These are phyloP conservation scores for Glaucomys volans DNA, from an alignment of 2,113 vertebrate genomes.

Conservation along the genomic window DNA sequence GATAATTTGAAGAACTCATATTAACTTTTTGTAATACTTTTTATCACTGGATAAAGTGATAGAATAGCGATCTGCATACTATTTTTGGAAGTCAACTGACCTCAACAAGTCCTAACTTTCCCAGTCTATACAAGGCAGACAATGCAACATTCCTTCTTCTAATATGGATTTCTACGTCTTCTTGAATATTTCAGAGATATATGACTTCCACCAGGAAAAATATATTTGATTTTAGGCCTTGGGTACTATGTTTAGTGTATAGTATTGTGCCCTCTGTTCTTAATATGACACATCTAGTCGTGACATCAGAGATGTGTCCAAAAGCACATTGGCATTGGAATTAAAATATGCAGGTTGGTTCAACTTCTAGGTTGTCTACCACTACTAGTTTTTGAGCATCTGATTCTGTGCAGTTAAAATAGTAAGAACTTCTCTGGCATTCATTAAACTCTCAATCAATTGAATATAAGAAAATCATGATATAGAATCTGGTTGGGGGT, in stretches of 20 bases:
- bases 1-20: background rate
- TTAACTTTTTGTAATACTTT: background rate
- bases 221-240: background rate
- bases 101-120: background rate
- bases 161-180: background rate
- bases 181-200: background rate
- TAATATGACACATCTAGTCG: background rate
- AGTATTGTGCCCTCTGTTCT: background rate
- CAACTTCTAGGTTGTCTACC: background rate
- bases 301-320: background rate
- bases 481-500: too few relatives aligned
- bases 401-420: background rate
- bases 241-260: background rate
- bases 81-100: slow-evolving; percentile 1
- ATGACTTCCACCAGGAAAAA: background rate
- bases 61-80: background rate
- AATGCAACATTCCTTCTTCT: background rate
- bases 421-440: background rate
- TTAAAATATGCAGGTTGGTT: background rate
- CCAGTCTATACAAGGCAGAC: background rate
- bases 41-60: background rate
- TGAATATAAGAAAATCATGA: background rate
- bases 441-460: background rate
- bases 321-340: background rate
- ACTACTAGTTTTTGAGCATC: background rate